phyloP scores from a whole-genome alignment of 2,888 invertebrate species.

The Diabrotica balteata region DNA sequence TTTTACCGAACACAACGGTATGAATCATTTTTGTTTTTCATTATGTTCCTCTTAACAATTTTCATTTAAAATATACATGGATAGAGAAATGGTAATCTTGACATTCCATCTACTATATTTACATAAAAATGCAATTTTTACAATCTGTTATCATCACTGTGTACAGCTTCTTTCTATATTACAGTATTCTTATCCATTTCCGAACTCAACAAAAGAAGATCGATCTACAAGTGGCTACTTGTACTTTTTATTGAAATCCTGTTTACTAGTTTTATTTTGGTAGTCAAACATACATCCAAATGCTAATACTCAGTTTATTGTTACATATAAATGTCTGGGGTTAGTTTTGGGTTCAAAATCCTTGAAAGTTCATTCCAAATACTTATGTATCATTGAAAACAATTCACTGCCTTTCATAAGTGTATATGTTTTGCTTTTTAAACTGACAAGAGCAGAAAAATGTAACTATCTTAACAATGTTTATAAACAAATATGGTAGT shows the following conservation, averaged over 20 bases:
- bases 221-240: slow-evolving; percentile 19
- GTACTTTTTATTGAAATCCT: neutral
- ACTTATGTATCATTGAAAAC: slow-evolving; percentile 35
- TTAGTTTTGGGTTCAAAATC: slow-evolving; percentile 36
- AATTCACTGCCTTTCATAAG: slow-evolving; percentile 35
- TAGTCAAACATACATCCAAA: neutral
- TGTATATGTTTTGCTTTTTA: neutral
- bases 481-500: neutral
- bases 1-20: slow-evolving; percentile 94
- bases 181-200: slow-evolving; percentile 7
- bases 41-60: slow-evolving; percentile 5
- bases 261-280: neutral
- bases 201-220: slow-evolving; percentile 23
- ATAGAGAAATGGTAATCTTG: neutral
- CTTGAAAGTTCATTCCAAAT: slow-evolving; percentile 49
- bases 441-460: too few species aligned
- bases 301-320: neutral
- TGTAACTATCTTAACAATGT: neutral
- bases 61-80: slow-evolving; percentile 5
- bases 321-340: slow-evolving; percentile 18
- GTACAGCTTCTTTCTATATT: slow-evolving; percentile 5
- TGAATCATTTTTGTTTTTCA: slow-evolving; percentile 56
- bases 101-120: neutral
- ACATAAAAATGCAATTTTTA: slow-evolving; percentile 17
- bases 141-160: slow-evolving; percentile 27